Conservation (phyloP, 2,113 vertebrate species). For the Glareola pratincola region DNA sequence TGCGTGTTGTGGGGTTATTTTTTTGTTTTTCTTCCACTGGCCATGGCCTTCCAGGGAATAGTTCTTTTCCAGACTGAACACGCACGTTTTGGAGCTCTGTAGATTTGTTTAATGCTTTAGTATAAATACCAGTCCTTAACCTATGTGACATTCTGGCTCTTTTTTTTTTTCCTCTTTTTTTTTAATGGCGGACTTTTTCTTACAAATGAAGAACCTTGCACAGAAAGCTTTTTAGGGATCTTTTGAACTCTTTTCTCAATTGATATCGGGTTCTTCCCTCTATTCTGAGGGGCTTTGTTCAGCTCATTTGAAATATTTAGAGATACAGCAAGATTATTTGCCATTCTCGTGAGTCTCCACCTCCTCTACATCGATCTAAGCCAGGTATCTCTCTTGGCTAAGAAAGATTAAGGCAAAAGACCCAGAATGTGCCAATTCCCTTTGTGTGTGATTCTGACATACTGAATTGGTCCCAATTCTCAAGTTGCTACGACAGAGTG, state of each 20-base stretch:
- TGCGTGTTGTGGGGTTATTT: not conserved
- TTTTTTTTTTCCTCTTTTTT: not conserved
- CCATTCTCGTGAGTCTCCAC: not conserved
- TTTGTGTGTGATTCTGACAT: not conserved
- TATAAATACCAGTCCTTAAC: not conserved
- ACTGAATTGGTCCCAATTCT: not conserved
- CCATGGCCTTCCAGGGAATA: not conserved
- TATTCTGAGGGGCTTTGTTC: not conserved
- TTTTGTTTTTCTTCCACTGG: not conserved
- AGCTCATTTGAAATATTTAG: not conserved
- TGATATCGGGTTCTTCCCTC: not conserved
- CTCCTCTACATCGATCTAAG: not conserved
- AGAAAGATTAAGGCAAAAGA: not conserved
- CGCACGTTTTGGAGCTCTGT: not conserved
- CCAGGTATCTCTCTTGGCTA: not conserved
- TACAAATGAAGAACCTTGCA: not conserved
- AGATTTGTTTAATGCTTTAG: not conserved
- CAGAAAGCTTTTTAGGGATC: not conserved
- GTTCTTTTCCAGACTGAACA: not conserved
- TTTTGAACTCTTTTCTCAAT: not conserved
- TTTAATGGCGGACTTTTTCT: not conserved
- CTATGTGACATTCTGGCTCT: not conserved
- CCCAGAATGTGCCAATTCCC: not conserved
- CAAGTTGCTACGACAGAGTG: not conserved
- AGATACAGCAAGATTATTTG: not conserved